Conservation (phyloP, 92 coral and sea anemone genomes). For the Porites cylindrica region DNA sequence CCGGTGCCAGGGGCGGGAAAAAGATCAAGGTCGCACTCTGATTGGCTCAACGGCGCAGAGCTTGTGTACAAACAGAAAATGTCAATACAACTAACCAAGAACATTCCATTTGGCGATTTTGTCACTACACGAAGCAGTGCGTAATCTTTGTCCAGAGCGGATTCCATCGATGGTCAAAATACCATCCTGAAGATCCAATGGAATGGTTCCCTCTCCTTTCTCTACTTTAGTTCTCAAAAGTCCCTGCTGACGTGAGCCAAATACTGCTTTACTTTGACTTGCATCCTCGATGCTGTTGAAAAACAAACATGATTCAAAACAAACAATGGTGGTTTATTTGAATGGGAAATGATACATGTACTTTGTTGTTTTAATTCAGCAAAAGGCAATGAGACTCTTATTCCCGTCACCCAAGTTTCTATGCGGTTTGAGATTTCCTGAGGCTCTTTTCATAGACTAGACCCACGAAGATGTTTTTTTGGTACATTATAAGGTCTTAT, state of each 20-base stretch:
- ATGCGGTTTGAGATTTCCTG: too few species aligned
- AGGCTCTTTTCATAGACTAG: too few species aligned
- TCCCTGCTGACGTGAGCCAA: slow-evolving; percentile 81
- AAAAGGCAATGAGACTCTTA: too few species aligned
- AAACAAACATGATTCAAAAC: not conserved
- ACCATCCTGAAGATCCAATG: slow-evolving; percentile 75
- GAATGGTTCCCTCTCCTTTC: slow-evolving; percentile 95
- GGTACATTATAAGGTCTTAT: too few species aligned
- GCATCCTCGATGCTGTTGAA: slow-evolving; percentile 14
- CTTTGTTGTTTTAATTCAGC: not conserved
- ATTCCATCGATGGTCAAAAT: slow-evolving; percentile 90
- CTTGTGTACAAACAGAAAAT: not conserved
- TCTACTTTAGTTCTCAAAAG: slow-evolving; percentile 92
- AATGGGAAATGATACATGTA: not conserved
- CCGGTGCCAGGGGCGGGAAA: too few species aligned
- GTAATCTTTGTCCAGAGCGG: slow-evolving; percentile 81
- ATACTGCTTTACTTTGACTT: slow-evolving; percentile 53
- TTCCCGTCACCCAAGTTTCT: too few species aligned
- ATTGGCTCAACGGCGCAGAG: not conserved
- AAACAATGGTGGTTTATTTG: not conserved
- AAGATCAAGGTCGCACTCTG: not conserved
- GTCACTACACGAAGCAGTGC: slow-evolving; percentile 95
- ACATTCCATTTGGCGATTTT: slow-evolving; percentile 93
- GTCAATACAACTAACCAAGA: slow-evolving; percentile 65
- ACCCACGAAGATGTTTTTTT: too few species aligned